Evolutionary conservation across 2,113 vertebrate species (phyloP), one percentile per base, ranked within the genome.

Genomic region (Microcebus lehilahytsara): DNA sequence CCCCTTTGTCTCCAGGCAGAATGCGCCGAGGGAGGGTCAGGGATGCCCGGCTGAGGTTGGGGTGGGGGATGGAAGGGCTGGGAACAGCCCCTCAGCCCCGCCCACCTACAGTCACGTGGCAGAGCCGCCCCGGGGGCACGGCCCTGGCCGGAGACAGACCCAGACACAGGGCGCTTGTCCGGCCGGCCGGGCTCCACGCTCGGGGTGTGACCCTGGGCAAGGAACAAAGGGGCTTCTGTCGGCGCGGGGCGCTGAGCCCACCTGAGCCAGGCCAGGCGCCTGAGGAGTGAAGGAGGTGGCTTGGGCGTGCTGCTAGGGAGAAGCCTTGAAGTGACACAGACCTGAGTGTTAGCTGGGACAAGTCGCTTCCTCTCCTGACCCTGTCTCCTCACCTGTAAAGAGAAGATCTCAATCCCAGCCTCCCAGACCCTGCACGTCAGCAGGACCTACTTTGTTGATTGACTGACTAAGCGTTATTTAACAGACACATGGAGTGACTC

Each of bases 161-260:
- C 64, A 96, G 92, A 98, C 97, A 97, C 95, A 92, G 88, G 77
- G 93, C 2, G 19, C 90, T 97, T 98, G 97, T 58, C 56, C 56
- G 56, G 97, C 85, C 9, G 23, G 72, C 69, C 37, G 0, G 72
- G 97, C 95, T 97, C 74, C 4, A 4, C 46, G 94, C 94, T 79
- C 78, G 91, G 97, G 97, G 97, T 92, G 96, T 92, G 97, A 95
- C 93, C 95, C 81, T 85, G 92, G 74, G 85, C 92, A 62, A 94
- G 84, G 89, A 81, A 98, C 91, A 98, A 98, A 98, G 95, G 92
- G 85, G 67, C 85, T 92, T 97, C 97, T 97, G 96, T 97, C 6
- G 0, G 14, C 64, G n/a, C 0, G 3, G 60, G 96, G 95, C 96
- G 51, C 51, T 0, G 81, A 2, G 75, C 95, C 86, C 89, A 92